These are phyloP conservation scores for Homarus gammarus DNA, from an alignment of 2,888 invertebrate species.

Conservation along the genomic window DNA sequence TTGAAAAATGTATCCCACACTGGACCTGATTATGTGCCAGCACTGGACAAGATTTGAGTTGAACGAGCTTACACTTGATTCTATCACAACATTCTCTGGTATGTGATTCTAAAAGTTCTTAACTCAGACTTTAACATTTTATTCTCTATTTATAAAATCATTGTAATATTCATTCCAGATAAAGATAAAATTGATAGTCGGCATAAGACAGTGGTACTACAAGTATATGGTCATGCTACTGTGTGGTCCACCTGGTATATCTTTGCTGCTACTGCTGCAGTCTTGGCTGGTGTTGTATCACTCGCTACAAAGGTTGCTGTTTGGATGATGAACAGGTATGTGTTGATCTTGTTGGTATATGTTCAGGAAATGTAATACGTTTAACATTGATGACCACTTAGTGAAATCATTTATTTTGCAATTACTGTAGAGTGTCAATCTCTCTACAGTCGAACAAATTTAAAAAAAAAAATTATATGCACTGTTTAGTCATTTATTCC, in stretches of 20 bases:
- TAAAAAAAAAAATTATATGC: too few species aligned
- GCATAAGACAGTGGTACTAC: constrained; percentile 7
- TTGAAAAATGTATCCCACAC: too few species aligned
- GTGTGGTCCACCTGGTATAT: constrained; percentile 28
- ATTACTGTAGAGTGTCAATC: too few species aligned
- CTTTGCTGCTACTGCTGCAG: constrained; percentile 7
- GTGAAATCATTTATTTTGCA: background rate
- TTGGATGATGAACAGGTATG: background rate
- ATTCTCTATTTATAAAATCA: background rate
- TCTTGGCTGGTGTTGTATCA: background rate
- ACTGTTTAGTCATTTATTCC: too few species aligned
- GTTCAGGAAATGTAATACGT: background rate
- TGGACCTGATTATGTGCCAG: too few species aligned
- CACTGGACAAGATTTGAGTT: too few species aligned
- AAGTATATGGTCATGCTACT: constrained; percentile 30
- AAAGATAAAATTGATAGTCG: background rate
- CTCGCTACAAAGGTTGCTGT: background rate
- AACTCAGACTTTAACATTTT: too few species aligned
- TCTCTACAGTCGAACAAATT: too few species aligned
- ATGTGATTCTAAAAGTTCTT: too few species aligned
- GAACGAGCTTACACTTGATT: too few species aligned
- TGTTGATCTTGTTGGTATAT: background rate
- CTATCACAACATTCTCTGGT: too few species aligned
- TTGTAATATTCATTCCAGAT: constrained; percentile 2
- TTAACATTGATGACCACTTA: background rate